Evolutionary conservation across 2,888 invertebrate species (phyloP), one percentile per base, ranked within the genome.

Genomic region (Buathra laborator): DNA sequence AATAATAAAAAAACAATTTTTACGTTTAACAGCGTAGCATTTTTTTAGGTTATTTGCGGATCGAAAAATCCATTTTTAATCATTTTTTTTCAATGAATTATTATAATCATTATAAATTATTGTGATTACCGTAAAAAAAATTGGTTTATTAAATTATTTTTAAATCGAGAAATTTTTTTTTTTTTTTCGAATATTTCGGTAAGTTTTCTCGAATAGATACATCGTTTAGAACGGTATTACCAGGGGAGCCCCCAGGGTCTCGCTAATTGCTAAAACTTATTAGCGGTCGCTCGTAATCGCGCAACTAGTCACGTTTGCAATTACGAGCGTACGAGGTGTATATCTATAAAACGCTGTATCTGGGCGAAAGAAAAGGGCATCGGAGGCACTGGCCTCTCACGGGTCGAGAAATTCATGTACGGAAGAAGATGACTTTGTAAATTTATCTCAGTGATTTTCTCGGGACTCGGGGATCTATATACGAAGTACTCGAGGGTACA

Each of bases 201-300:
- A 7, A 43, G 4, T 14, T 19, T 24, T 56, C 10, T 14, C 51
- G 32, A 66, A 66, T 51, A 19, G 74, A 12, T 19, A 24, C 24
- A 24, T 24, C 24, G 19, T 67, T 66, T 46, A 29, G 48, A 83
- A 71, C 72, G 66, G 72, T 81, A 81, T 76, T 6, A 14, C n/a
- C 43, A 43, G 44, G 43, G 43, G 43, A 44, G 70, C 62, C 43
- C 3, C 43, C 51, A 46, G 74, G 77, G 77, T 19, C 62, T 77
- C 59, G 72, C 78, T 84, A 84, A 84, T 84, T 84, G 68, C 77
- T 68, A 44, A 78, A 84, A 84, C 84, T 84, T 78, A 84, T 81
- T 78, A 84, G 78, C 76, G 76, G 53, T 32, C 43, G 76, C 56
- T 76, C 51, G 84, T 76, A 81, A 78, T 77, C 64, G 77, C 64